Conservation (phyloP, 2,797 vertebrate species). For the Urocyon cinereoargenteus region DNA sequence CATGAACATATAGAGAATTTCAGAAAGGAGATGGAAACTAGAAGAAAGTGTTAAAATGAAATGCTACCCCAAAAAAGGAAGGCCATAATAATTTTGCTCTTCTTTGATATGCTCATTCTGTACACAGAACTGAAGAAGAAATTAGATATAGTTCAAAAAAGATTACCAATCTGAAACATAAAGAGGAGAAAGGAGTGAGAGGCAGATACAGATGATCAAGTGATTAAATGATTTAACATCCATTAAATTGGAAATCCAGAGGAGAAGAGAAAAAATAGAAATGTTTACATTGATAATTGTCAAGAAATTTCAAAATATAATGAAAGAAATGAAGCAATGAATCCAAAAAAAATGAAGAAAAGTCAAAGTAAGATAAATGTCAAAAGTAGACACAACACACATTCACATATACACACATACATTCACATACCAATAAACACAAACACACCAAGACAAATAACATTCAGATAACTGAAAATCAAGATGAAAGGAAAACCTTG, state of each 20-base stretch:
- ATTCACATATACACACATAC: not conserved
- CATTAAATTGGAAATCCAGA: not conserved
- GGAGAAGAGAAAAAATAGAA: not conserved
- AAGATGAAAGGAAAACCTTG: conserved; percentile 8
- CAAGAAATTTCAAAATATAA: not conserved
- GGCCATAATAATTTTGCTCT: not conserved
- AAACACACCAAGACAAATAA: not conserved
- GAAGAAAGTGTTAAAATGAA: not conserved
- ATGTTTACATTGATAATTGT: not conserved
- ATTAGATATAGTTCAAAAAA: not conserved
- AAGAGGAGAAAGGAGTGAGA: not conserved
- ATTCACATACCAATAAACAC: not conserved
- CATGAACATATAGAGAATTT: not conserved
- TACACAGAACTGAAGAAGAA: not conserved
- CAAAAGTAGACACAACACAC: not conserved
- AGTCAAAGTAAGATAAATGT: not conserved
- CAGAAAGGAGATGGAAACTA: not conserved
- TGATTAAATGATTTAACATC: not conserved
- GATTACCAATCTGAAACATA: not conserved
- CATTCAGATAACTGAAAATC: not conserved
- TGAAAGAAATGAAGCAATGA: not conserved
- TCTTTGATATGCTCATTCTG: not conserved
- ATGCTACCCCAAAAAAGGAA: not conserved
- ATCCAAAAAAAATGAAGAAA: not conserved
- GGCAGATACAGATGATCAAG: not conserved